These are phyloP conservation scores for Aradophagus sp. DNA, from an alignment of 1,140 invertebrate species.

Conservation along the genomic window DNA sequence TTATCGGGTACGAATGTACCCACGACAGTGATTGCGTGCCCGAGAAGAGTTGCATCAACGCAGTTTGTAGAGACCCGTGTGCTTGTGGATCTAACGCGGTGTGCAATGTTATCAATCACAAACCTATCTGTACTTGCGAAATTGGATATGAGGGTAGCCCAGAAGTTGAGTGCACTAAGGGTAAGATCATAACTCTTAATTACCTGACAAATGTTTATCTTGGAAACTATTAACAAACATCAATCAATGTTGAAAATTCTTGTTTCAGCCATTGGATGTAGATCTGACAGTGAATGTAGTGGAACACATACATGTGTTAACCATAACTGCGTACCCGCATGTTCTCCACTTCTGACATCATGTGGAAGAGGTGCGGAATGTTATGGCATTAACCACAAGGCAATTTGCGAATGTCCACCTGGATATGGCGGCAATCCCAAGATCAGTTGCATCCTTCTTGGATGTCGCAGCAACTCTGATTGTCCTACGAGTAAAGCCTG, in stretches of 20 bases:
- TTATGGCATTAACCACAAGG: conserved; percentile 84
- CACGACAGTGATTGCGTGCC: conserved; percentile 84
- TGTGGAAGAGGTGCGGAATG: conserved; percentile 86
- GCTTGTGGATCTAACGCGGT: conserved; percentile 86
- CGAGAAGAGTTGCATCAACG: conserved; percentile 85
- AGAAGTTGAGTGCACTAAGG: conserved; percentile 82
- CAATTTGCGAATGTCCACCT: conserved; percentile 86
- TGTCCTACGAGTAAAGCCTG: conserved; percentile 86
- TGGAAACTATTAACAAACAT: too few relatives aligned
- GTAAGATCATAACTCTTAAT: conserved; percentile 55
- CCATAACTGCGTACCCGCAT: conserved; percentile 85
- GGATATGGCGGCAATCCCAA: conserved; percentile 88
- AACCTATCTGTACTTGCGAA: conserved; percentile 87
- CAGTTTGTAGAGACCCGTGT: conserved; percentile 87
- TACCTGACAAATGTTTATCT: too few relatives aligned
- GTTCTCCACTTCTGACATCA: conserved; percentile 78
- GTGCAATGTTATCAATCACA: conserved; percentile 86
- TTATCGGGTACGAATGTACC: conserved; percentile 81
- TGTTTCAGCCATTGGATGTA: conserved; percentile 78
- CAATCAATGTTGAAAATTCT: neutral
- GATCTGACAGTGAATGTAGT: conserved; percentile 83
- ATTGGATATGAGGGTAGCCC: conserved; percentile 88
- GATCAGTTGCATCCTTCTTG: conserved; percentile 82
- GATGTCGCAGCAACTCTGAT: conserved; percentile 84
- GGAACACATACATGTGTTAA: conserved; percentile 85